Evolutionary conservation across 1,140 invertebrate genomes (phyloP), one percentile per base, ranked within the genome.

Genomic region (Diorhabda sublineata): DNA sequence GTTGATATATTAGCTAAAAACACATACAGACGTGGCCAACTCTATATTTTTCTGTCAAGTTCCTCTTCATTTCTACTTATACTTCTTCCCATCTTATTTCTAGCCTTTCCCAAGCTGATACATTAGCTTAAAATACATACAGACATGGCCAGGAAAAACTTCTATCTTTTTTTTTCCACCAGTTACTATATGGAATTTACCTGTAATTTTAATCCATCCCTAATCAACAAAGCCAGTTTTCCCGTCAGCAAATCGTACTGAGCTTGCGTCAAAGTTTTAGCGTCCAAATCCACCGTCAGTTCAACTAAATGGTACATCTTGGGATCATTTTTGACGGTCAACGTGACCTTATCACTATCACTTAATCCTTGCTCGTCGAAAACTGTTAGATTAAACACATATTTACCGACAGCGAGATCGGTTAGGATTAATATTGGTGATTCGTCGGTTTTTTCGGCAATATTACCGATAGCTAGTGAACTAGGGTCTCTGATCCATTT

Each of bases 311-410:
- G 87, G 74, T 88, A 82, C 42, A 92, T 81, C 74, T 91, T 83
- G 0, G 89, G 88, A 83, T 94, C 92, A 77, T 89, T 84, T 81
- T 94, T 93, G 0, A 98, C 92, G 77, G 92, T 91, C 5, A 98
- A 85, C 59, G 91, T 93, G 4, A 93, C 92, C 5, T 90, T 91
- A 79, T 97, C 94, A 11, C 89, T 87, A 74, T 87, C 88, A 0
- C 86, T 89, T 8, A 92, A 82, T 3, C 95, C 95, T 81, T 97
- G 94, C 67, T 92, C 91, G 82, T 98, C 96, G 57, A 86, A 90
- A 3, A 98, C 95, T 67, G 90, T 94, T 45, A 98, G 82, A 75
- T 89, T 90, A 76, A 97, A 98, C 1, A 94, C 87, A 76, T 98
- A 98, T 71, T 89, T 87, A 0, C 96, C 95, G 5, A 91, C 87